phyloP scores from a whole-genome alignment of 2,797 vertebrate genomes.

The Steatocranus sp. region DNA sequence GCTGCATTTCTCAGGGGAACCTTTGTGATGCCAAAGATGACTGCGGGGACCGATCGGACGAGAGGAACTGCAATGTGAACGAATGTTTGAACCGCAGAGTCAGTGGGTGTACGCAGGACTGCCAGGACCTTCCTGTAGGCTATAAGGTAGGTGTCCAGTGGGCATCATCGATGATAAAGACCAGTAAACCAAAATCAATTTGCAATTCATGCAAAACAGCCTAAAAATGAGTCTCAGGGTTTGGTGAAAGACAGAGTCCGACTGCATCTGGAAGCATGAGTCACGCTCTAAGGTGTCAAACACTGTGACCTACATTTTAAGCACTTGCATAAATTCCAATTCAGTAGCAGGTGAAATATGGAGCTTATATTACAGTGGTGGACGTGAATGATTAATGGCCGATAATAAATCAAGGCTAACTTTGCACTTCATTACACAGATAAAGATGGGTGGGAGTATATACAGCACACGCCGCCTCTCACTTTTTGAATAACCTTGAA shows the following conservation, averaged over 20 bases:
- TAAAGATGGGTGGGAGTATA: constrained; percentile 33
- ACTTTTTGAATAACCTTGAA: constrained; percentile 51
- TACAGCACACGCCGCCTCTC: constrained; percentile 11
- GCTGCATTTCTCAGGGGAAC: constrained; percentile 84
- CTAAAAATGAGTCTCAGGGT: neutral
- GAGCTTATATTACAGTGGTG: neutral
- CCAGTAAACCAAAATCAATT: neutral
- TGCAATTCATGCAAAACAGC: neutral
- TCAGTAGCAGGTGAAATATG: constrained; percentile 11
- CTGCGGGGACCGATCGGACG: constrained; percentile 93
- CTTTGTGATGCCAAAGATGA: constrained; percentile 90
- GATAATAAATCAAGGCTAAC: constrained; percentile 41
- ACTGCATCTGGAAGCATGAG: neutral
- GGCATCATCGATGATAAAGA: neutral
- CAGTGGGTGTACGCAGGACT: constrained; percentile 96
- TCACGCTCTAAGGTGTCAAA: neutral
- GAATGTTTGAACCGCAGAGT: constrained; percentile 93
- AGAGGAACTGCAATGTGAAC: constrained; percentile 91
- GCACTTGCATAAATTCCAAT: constrained; percentile 1
- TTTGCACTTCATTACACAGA: constrained; percentile 48
- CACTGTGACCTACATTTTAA: neutral
- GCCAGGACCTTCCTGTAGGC: constrained; percentile 90
- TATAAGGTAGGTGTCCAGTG: constrained; percentile 83
- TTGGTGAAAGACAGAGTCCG: neutral
- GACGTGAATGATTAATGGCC: constrained; percentile 41